These are phyloP conservation scores for Drosophila mettleri DNA, from an alignment of 2,888 invertebrate genomes.

Conservation along the genomic window DNA sequence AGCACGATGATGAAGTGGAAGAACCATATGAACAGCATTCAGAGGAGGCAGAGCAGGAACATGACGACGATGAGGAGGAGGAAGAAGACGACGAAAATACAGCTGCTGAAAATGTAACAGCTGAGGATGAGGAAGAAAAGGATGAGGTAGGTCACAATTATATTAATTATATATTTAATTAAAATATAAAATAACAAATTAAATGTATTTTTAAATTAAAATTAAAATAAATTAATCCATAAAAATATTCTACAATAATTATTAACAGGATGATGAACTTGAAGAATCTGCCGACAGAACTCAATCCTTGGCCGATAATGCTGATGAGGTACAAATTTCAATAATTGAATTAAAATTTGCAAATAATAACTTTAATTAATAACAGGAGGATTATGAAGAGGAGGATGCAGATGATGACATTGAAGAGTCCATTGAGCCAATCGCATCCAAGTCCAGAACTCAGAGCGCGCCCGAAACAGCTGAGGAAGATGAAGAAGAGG, in stretches of 20 bases:
- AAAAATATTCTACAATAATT: constrained; percentile 2
- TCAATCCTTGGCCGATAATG: constrained; percentile 53
- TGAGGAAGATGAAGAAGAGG: constrained; percentile 51
- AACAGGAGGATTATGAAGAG: constrained; percentile 23
- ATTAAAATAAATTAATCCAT: not conserved
- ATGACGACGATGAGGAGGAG: constrained; percentile 37
- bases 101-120: constrained; percentile 68
- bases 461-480: constrained; percentile 43
- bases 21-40: constrained; percentile 61
- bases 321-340: constrained; percentile 27
- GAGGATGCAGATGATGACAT: constrained; percentile 67
- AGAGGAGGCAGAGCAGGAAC: constrained; percentile 44
- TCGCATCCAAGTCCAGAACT: constrained; percentile 39
- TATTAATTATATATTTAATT: not conserved
- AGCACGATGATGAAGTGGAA: constrained; percentile 70
- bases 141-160: constrained; percentile 20
- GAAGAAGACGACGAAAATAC: constrained; percentile 70
- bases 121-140: constrained; percentile 83
- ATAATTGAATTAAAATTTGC: no score
- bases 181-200: no score
- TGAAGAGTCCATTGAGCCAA: constrained; percentile 71
- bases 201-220: no score
- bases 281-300: constrained; percentile 53
- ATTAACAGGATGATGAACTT: constrained; percentile 27
- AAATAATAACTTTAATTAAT: not conserved